These are phyloP conservation scores for Lucilia cuprina DNA, from an alignment of 1,140 invertebrate genomes.

Conservation along the genomic window DNA sequence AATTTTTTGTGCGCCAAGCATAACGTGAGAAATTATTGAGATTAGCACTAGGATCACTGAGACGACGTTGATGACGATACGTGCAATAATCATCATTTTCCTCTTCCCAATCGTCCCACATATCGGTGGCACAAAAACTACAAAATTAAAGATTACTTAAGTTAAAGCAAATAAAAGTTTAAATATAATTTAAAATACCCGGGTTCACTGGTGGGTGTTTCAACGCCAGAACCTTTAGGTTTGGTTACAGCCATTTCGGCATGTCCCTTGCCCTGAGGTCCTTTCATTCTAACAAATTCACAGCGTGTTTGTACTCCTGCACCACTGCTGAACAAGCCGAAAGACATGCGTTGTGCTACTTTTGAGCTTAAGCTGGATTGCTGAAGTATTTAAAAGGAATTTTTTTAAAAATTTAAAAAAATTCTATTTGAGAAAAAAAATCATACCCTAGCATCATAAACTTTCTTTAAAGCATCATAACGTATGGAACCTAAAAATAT, in stretches of 20 bases:
- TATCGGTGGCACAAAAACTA: slow-evolving; percentile 76
- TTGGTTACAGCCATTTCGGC: slow-evolving; percentile 98
- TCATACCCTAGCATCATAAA: slow-evolving; percentile 93
- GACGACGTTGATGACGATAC: slow-evolving; percentile 80
- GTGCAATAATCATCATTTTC: slow-evolving; percentile 85
- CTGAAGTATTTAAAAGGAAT: slow-evolving; percentile 52
- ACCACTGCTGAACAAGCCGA: slow-evolving; percentile 84
- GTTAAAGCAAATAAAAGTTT: neutral
- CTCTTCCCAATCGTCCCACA: slow-evolving; percentile 88
- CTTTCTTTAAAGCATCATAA: slow-evolving; percentile 95
- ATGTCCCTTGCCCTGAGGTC: slow-evolving; percentile 94
- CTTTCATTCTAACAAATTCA: slow-evolving; percentile 98
- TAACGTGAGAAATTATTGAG: slow-evolving; percentile 88
- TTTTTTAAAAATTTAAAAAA: slow-evolving; percentile 3
- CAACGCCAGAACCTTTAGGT: slow-evolving; percentile 87
- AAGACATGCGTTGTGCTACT: slow-evolving; percentile 95
- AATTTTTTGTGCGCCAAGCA: slow-evolving; percentile 76
- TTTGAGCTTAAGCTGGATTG: slow-evolving; percentile 93
- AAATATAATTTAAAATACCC: slow-evolving; percentile 62
- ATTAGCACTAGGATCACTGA: slow-evolving; percentile 94
- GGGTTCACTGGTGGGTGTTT: slow-evolving; percentile 94
- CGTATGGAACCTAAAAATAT: slow-evolving; percentile 96
- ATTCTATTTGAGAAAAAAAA: neutral
- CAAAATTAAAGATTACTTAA: neutral
- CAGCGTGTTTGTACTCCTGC: slow-evolving; percentile 78